phyloP scores from a whole-genome alignment of 2,888 invertebrate genomes.

The Sphinx pinastri region DNA sequence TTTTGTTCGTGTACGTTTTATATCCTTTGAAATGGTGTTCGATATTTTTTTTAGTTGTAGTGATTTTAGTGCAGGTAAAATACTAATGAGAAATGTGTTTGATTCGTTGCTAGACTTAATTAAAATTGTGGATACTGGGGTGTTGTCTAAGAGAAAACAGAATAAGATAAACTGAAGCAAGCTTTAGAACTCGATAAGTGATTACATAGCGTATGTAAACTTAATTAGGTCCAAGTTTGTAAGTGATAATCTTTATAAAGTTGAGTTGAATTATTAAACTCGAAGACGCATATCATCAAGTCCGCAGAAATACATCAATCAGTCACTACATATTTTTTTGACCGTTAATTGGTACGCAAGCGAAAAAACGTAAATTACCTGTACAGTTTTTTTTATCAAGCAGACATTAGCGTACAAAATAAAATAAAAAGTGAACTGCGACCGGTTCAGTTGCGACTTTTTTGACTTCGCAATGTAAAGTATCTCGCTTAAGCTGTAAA shows the following conservation, averaged over 20 bases:
- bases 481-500: conserved; percentile 2
- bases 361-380: conserved; percentile 15
- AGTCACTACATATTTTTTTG: background rate
- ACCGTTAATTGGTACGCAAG: conserved; percentile 4
- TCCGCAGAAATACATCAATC: background rate
- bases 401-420: background rate
- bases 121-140: background rate
- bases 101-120: too few species aligned
- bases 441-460: conserved; percentile 3
- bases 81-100: too few species aligned
- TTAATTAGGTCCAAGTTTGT: background rate
- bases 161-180: background rate
- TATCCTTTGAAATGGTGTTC: background rate
- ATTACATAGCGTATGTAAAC: background rate
- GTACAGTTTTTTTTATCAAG: conserved; percentile 4
- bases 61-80: background rate
- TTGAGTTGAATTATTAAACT: background rate
- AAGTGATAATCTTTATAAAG: background rate
- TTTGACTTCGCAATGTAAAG: background rate
- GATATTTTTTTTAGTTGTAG: background rate
- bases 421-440: background rate
- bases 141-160: too few species aligned
- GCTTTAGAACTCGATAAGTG: background rate
- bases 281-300: background rate
- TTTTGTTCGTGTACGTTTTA: background rate